Evolutionary conservation across 2,113 vertebrate species (phyloP).

Genomic region (Tragelaphus scriptus): DNA sequence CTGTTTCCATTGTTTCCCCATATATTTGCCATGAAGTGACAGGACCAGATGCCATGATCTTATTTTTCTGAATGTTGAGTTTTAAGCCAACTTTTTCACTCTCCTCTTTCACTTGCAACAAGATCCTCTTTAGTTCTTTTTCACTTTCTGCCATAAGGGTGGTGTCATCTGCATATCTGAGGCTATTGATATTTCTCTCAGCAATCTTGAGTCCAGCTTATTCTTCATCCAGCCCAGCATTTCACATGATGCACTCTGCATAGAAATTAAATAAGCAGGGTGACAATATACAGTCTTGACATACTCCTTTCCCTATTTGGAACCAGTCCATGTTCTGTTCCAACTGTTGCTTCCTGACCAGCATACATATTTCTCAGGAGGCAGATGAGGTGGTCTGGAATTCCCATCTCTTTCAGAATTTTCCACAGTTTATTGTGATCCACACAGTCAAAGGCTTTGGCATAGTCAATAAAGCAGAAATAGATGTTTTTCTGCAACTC

Average conservation of each 20-base stretch:
- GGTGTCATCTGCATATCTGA: not conserved
- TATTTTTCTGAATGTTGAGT: not conserved
- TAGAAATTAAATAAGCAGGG: not conserved
- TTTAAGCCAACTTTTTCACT: not conserved
- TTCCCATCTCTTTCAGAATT: not conserved
- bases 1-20: not conserved
- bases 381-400: not conserved
- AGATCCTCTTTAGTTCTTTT: not conserved
- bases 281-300: not conserved
- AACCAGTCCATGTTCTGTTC: not conserved
- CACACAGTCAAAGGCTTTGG: not conserved
- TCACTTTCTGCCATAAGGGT: not conserved
- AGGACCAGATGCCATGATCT: not conserved
- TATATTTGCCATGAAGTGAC: not conserved
- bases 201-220: not conserved
- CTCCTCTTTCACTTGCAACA: not conserved
- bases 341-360: not conserved
- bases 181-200: not conserved
- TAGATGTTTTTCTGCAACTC: not conserved
- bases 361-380: not conserved
- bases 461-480: not conserved
- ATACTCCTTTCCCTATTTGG: fast-evolving
- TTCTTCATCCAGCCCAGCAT: not conserved
- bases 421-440: not conserved
- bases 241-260: not conserved